A percentile compares a stretch with the other conserved stretches of the same genome.
Conservation (phyloP, 1,140 invertebrate species). For the Choristoneura fumiferana region DNA sequence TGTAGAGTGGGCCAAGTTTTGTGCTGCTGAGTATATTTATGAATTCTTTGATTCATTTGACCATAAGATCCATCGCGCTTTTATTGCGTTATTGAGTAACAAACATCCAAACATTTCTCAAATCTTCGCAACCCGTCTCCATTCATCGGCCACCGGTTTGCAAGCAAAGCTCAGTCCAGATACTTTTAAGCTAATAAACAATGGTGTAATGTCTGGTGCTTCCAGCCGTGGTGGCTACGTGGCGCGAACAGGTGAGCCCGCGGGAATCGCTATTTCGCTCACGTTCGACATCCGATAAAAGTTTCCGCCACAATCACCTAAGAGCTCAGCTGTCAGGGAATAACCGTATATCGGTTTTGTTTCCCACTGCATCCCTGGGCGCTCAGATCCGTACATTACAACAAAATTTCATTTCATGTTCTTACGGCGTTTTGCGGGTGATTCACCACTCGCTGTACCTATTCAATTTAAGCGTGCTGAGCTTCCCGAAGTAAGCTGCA, state of each 20-base stretch:
- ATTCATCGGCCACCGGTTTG: too few relatives aligned
- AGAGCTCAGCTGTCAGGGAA: constrained; percentile 78
- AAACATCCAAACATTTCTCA: too few relatives aligned
- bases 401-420: constrained; percentile 16
- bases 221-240: constrained; percentile 29
- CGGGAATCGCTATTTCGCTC: constrained; percentile 73
- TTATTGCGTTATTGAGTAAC: too few relatives aligned
- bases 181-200: constrained; percentile 2
- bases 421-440: constrained; percentile 7
- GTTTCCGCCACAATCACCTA: constrained; percentile 78
- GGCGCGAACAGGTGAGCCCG: constrained; percentile 57
- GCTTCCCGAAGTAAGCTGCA: constrained; percentile 8
- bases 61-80: too few relatives aligned
- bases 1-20: too few relatives aligned
- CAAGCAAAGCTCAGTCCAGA: too few relatives aligned
- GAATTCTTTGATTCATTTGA: too few relatives aligned
- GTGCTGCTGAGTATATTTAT: too few relatives aligned
- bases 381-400: constrained; percentile 26
- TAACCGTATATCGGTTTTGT: constrained; percentile 77
- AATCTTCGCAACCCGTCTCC: too few relatives aligned
- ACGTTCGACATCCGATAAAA: constrained; percentile 78
- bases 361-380: constrained; percentile 55
- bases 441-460: constrained; percentile 9
- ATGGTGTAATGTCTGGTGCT: constrained; percentile 3
- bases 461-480: constrained; percentile 14